Evolutionary conservation across 1,140 invertebrate genomes (phyloP).

Genomic region (Scylla paramamosain): DNA sequence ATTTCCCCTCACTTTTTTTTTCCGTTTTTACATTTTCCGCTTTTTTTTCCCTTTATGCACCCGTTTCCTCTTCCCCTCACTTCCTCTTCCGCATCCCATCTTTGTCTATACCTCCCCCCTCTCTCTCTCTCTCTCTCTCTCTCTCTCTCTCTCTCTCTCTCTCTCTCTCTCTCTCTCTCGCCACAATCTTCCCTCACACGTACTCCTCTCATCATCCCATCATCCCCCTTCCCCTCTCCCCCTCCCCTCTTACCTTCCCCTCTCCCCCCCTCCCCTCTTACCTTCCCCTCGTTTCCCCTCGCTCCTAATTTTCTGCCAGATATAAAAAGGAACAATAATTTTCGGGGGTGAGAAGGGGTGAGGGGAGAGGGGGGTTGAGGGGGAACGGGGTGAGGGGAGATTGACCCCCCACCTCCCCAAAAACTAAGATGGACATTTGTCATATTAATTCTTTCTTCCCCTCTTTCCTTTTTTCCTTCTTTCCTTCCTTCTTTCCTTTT

Average conservation of each 20-base stretch:
- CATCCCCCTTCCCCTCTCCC: background rate
- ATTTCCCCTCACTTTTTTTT: too few relatives aligned
- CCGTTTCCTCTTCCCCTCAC: background rate
- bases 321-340: slow-evolving; percentile 17
- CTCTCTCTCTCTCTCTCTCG: background rate
- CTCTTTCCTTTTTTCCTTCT: background rate
- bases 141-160: too few relatives aligned
- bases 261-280: background rate
- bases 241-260: too few relatives aligned
- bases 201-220: background rate
- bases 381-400: too few relatives aligned
- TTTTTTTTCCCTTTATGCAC: background rate
- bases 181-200: background rate
- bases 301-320: slow-evolving; percentile 10
- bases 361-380: too few relatives aligned
- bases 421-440: background rate
- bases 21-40: too few relatives aligned
- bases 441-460: background rate
- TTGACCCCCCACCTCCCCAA: background rate
- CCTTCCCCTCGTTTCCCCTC: background rate
- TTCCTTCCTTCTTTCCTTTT: background rate
- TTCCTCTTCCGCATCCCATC: background rate
- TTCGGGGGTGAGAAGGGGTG: background rate
- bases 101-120: background rate
- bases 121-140: background rate